Evolutionary conservation across 2,888 invertebrate species (phyloP), one percentile per base, ranked within the genome.

Genomic region (Syrphus vitripennis): DNA sequence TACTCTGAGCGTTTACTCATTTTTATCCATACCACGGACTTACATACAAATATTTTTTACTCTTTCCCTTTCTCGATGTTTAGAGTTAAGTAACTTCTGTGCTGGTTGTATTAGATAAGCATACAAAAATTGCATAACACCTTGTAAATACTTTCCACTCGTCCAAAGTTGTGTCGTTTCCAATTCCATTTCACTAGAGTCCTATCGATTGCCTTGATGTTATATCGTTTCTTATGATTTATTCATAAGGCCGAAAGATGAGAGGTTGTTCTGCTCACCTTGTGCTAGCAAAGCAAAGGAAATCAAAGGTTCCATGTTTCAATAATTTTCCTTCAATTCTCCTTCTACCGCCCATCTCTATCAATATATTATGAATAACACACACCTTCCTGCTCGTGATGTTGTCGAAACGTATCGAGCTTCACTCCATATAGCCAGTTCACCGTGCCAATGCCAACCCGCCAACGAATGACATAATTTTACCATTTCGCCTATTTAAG

Each of bases 391-490:
- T 48, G 26, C 21, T n/a, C 24, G 50, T n/a, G n/a, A n/a, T n/a
- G 10, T 50, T 45, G 29, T 55, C 75, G 21, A 29, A 57, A 45
- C 12, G 45, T 65, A 45, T 42, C 26, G 24, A 29, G 16, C 19
- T 14, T 19, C 45, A 4, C 50, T n/a, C n/a, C 9, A 6, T 5
- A 21, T 14, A 6, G 34, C 74, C n/a, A 14, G 31, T 40, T 34
- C 21, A 55, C 40, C 40, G 53, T 21, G 57, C 34, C 45, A 3
- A n/a, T n/a, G 12, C 48, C 53, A 19, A 42, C 61, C 72, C 69
- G 61, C 45, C 45, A n/a, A n/a, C n/a, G 19, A 63, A 69, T 81
- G 75, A 75, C 81, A 81, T 81, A 81, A 81, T 81, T 81, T 75
- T 55, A n/a, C 74, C 40, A 80, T 74, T 80, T 67, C 57, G 37